phyloP scores from a whole-genome alignment of 2,888 invertebrate species.

The Erynnis tages region DNA sequence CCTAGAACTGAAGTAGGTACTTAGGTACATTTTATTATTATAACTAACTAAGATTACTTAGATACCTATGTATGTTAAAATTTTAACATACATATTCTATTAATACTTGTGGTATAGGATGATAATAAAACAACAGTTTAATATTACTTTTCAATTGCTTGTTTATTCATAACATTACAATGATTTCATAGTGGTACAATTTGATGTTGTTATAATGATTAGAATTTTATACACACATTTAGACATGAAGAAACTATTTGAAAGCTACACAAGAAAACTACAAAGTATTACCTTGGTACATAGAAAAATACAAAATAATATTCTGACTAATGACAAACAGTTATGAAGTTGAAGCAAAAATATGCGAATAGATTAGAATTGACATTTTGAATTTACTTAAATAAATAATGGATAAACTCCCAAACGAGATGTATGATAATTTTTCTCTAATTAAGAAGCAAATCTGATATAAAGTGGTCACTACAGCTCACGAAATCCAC shows the following conservation, averaged over 20 bases:
- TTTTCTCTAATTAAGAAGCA: too few relatives aligned
- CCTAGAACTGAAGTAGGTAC: too few relatives aligned
- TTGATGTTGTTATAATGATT: slow-evolving; percentile 12
- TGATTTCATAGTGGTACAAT: slow-evolving; percentile 41
- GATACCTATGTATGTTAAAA: background rate
- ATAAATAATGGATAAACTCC: too few relatives aligned
- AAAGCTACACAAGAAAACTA: slow-evolving; percentile 2
- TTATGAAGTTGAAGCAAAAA: background rate
- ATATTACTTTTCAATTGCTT: slow-evolving; percentile 73
- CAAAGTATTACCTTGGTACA: slow-evolving; percentile 16
- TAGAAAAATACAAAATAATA: background rate
- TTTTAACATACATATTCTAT: too few relatives aligned
- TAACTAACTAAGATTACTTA: too few relatives aligned
- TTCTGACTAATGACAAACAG: background rate
- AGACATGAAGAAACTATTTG: background rate
- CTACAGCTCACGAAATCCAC: too few relatives aligned
- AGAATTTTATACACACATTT: slow-evolving; percentile 22
- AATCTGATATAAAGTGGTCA: too few relatives aligned
- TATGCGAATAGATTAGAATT: too few relatives aligned
- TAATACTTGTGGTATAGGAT: background rate
- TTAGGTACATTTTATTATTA: too few relatives aligned
- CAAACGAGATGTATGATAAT: too few relatives aligned
- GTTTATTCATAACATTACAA: slow-evolving; percentile 67
- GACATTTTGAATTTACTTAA: too few relatives aligned
- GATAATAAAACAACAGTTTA: slow-evolving; percentile 55